phyloP scores from a whole-genome alignment of 2,113 vertebrate genomes.

The Notarius lentiginosus region DNA sequence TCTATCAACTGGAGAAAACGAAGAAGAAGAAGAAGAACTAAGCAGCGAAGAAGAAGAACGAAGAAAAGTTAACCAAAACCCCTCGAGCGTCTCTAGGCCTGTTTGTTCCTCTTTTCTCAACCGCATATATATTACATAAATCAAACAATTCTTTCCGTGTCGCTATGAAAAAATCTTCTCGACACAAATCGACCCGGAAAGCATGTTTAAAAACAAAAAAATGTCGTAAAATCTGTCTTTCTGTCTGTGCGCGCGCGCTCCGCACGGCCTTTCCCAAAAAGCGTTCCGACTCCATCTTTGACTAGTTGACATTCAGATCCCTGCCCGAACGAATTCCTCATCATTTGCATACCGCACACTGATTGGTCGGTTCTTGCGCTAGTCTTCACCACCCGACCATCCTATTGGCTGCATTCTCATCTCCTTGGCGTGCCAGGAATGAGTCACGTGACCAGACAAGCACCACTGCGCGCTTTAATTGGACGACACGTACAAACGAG shows the following conservation, averaged over 20 bases:
- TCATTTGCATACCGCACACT: constrained; percentile 81
- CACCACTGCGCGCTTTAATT: constrained; percentile 76
- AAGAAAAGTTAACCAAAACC: constrained; percentile 72
- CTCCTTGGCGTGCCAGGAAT: constrained; percentile 76
- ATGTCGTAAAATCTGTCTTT: constrained; percentile 42
- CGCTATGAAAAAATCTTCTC: constrained; percentile 36
- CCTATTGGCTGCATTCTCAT: constrained; percentile 75
- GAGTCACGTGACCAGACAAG: constrained; percentile 48
- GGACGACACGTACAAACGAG: constrained; percentile 80
- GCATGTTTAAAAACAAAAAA: constrained; percentile 54
- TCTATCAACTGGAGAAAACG: not conserved
- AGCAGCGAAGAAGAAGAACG: constrained; percentile 31
- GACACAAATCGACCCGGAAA: constrained; percentile 31
- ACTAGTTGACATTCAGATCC: constrained; percentile 96
- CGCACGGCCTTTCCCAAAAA: constrained; percentile 75
- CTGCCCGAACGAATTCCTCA: constrained; percentile 81
- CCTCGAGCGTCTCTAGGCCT: constrained; percentile 49
- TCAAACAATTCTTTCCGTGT: not conserved
- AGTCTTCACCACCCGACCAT: constrained; percentile 75
- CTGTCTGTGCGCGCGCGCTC: constrained; percentile 65
- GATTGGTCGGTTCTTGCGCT: constrained; percentile 85
- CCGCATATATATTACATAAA: constrained; percentile 19
- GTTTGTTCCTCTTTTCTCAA: constrained; percentile 52
- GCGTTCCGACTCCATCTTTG: constrained; percentile 93
- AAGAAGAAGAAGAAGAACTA: constrained; percentile 24